phyloP scores from a whole-genome alignment of 2,797 vertebrate genomes.

The Gallirallus australis region DNA sequence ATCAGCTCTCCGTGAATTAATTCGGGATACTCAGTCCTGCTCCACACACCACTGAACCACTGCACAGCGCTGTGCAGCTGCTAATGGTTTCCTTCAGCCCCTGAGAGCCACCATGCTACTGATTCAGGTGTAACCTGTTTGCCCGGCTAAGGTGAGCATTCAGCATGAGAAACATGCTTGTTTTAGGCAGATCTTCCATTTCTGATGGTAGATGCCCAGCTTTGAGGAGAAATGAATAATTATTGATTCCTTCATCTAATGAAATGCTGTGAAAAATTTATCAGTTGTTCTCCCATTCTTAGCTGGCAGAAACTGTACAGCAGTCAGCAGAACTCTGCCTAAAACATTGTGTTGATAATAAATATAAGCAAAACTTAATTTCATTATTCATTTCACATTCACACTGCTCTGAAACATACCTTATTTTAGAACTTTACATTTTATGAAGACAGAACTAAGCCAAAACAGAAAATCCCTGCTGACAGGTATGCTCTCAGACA shows the following conservation, averaged over 20 bases:
- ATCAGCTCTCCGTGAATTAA: not conserved
- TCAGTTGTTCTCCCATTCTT: not conserved
- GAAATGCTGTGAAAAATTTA: not conserved
- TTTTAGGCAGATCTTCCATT: not conserved
- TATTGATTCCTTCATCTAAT: not conserved
- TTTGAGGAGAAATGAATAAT: not conserved
- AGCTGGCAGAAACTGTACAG: not conserved
- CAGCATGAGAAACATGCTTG: not conserved
- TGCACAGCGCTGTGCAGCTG: not conserved
- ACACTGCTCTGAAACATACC: not conserved
- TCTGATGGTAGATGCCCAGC: not conserved
- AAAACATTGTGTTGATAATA: not conserved
- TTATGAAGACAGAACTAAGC: not conserved
- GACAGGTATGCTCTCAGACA: not conserved
- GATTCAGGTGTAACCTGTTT: not conserved
- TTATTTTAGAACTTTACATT: not conserved
- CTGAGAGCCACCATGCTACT: not conserved
- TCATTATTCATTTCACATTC: not conserved
- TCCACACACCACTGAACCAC: not conserved
- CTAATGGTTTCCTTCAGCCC: not conserved
- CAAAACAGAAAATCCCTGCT: not conserved
- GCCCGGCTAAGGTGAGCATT: not conserved
- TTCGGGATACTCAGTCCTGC: not conserved
- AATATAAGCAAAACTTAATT: not conserved
- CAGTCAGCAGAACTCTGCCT: not conserved